Percentiles rank a stretch among this genome's conserved stretches.
These are phyloP conservation scores for Euleptes europaea DNA, from an alignment of 2,113 vertebrate species.

Conservation along the genomic window DNA sequence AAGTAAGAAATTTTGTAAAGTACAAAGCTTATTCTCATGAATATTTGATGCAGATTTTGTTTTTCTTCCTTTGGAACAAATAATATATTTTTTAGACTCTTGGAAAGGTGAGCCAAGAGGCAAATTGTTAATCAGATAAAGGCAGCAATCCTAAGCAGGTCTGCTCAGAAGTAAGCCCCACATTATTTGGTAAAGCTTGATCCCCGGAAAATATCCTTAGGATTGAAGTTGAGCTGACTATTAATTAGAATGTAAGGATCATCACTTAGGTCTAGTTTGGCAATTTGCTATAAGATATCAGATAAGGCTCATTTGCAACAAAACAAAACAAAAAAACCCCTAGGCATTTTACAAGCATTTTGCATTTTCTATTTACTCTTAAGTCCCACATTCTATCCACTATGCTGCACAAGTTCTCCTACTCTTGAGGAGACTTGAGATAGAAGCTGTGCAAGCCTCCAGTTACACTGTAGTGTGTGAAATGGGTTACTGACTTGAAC, in stretches of 20 bases:
- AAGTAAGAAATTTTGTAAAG: neutral
- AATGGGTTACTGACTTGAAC: neutral
- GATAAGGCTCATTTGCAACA: neutral
- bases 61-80: neutral
- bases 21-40: neutral
- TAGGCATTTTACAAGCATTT: neutral
- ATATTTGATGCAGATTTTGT: neutral
- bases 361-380: too few relatives aligned
- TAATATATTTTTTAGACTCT: neutral
- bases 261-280: neutral
- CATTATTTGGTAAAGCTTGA: too few relatives aligned
- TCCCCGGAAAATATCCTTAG: too few relatives aligned
- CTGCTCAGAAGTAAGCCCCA: too few relatives aligned
- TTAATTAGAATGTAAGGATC: too few relatives aligned
- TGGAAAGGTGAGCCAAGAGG: neutral
- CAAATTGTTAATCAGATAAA: neutral
- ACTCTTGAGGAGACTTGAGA: neutral
- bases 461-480: neutral
- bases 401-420: too few relatives aligned
- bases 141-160: too few relatives aligned
- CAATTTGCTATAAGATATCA: neutral
- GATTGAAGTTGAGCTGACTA: too few relatives aligned
- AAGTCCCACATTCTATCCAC: too few relatives aligned
- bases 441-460: neutral
- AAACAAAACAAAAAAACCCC: too few relatives aligned